Evolutionary conservation across 1,140 invertebrate species (phyloP), one percentile per base, ranked within the genome.

Genomic region (Meloidogyne hapla): DNA sequence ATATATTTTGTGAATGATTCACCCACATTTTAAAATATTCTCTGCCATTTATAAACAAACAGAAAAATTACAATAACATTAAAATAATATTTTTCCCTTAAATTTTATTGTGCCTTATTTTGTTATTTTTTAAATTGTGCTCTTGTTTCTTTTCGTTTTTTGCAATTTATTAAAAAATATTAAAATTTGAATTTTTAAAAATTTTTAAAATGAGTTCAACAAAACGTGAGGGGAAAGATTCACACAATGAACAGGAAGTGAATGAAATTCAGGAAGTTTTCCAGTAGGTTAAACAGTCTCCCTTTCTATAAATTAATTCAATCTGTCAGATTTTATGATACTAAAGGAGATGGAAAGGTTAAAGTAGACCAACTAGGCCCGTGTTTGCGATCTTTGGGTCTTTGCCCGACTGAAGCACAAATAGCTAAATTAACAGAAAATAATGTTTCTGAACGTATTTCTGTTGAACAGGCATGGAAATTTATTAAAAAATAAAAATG

Each of bases 391-490:
- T 69, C 80, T 40, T 26, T 81, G 25, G 80, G 80, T 42, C 63
- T 83, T 23, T 62, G 42, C 63, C 80, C 80, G 1, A 81, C 77
- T 25, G 62, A 81, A 48, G 65, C 67, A 33, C 81, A 81, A 42
- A 48, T 81, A 18, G 62, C 79, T 80, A 86, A 86, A 45, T 95
- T 73, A 13, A 73, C 2, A n/a, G 48, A 56, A 56, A 56, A 56
- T 56, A n/a, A 4, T 56, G n/a, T n/a, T 56, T n/a, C 48, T 56
- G 48, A 56, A 0, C 48, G 48, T n/a, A 56, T 56, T n/a, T 56
- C 48, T n/a, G 18, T 56, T 56, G 48, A 56, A 56, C 48, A 56
- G 12, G 48, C 12, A 56, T 5, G 6, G 1, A 56, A n/a, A 18
- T 48, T 33, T 5, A 18, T n/a, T 56, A 4, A n/a, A 56, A 56